Percentiles rank a stretch among this genome's conserved stretches.
Evolutionary conservation across 2,888 invertebrate species (phyloP).

Genomic region (Perizoma affinitatum): DNA sequence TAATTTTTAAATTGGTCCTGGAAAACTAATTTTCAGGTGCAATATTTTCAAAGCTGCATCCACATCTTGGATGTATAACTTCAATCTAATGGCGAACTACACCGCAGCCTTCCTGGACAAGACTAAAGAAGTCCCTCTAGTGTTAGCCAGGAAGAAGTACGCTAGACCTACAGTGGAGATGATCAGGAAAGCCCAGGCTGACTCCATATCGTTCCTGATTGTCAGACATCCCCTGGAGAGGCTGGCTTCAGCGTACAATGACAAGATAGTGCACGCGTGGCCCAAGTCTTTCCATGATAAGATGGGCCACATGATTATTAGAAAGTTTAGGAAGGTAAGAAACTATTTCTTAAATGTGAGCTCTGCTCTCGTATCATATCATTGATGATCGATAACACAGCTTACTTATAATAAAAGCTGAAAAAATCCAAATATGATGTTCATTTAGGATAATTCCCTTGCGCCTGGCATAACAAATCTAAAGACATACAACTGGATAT

Average conservation of each 20-base stretch:
- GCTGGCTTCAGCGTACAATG: slow-evolving; percentile 91
- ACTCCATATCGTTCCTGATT: slow-evolving; percentile 91
- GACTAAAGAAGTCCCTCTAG: slow-evolving; percentile 90
- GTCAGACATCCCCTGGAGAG: slow-evolving; percentile 92
- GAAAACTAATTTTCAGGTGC: slow-evolving; percentile 78
- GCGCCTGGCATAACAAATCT: too few species aligned
- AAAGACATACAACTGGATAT: too few species aligned
- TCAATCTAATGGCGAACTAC: slow-evolving; percentile 93
- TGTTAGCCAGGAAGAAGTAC: slow-evolving; percentile 91
- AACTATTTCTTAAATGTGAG: not conserved
- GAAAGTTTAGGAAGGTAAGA: slow-evolving; percentile 87
- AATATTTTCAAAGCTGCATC: slow-evolving; percentile 93
- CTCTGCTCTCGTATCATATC: too few species aligned
- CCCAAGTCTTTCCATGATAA: slow-evolving; percentile 93
- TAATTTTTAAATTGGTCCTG: too few species aligned
- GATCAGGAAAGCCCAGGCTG: slow-evolving; percentile 89
- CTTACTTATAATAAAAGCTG: too few species aligned
- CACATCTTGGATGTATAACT: slow-evolving; percentile 97
- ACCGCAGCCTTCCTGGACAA: slow-evolving; percentile 89
- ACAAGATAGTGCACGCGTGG: slow-evolving; percentile 92
- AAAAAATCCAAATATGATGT: too few species aligned
- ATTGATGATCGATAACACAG: too few species aligned
- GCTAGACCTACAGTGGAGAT: slow-evolving; percentile 89
- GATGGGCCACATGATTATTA: slow-evolving; percentile 90
- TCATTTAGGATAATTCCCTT: too few species aligned